These are phyloP conservation scores for Crepidodera aurea DNA, from an alignment of 2,888 invertebrate genomes.

Conservation along the genomic window DNA sequence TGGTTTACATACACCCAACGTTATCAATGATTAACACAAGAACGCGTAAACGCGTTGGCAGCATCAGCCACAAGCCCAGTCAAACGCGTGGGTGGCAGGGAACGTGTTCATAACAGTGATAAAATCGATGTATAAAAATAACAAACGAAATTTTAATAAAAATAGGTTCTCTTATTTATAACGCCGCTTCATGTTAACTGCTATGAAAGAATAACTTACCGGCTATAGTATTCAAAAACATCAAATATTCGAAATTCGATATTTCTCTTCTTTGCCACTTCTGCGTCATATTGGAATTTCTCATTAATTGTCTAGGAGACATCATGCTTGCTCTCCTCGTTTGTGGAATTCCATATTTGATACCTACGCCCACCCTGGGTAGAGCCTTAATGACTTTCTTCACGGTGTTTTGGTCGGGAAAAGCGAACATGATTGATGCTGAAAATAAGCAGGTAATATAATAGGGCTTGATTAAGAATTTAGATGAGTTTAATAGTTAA, in stretches of 20 bases:
- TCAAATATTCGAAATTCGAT: conserved; percentile 99
- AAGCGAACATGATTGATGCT: conserved; percentile 99
- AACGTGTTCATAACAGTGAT: too few relatives aligned
- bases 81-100: too few relatives aligned
- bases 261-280: conserved; percentile 99
- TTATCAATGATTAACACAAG: too few relatives aligned
- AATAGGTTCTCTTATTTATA: too few relatives aligned
- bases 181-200: too few relatives aligned
- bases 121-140: too few relatives aligned
- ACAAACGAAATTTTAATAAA: too few relatives aligned
- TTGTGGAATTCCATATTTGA: conserved; percentile 99
- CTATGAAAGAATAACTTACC: too few relatives aligned
- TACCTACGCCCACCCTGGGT: conserved; percentile 97
- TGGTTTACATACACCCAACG: too few relatives aligned
- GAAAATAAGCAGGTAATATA: conserved; percentile 58
- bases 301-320: conserved; percentile 98
- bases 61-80: too few relatives aligned
- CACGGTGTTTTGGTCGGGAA: conserved; percentile 95
- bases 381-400: conserved; percentile 98
- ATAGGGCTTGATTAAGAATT: not conserved
- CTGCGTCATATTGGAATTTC: conserved; percentile 99
- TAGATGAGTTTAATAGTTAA: too few relatives aligned
- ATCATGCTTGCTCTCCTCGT: conserved; percentile 97
- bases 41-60: too few relatives aligned
- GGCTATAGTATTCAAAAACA: conserved; percentile 99